Percentiles rank a stretch among this genome's conserved stretches.
Conservation (phyloP, 2,113 vertebrate genomes). For the Sapayoa aenigma region DNA sequence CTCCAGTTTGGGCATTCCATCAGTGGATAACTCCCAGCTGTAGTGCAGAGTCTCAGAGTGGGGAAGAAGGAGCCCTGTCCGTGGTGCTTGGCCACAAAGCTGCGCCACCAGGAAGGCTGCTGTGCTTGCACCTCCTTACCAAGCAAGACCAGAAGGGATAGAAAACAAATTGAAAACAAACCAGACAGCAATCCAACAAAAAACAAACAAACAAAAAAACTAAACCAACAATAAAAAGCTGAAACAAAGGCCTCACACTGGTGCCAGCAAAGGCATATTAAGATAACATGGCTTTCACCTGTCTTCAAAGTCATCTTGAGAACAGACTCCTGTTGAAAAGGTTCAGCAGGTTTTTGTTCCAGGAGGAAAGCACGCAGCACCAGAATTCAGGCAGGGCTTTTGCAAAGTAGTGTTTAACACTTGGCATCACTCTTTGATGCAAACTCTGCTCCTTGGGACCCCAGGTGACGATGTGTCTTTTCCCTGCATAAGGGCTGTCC, state of each 20-base stretch:
- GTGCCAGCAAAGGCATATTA: neutral
- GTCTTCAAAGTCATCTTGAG: neutral
- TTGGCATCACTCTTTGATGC: neutral
- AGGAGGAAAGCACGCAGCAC: neutral
- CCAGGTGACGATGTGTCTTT: neutral
- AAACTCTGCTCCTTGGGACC: neutral
- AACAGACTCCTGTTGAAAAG: neutral
- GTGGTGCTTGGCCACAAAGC: slow-evolving; percentile 15
- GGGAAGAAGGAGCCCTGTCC: slow-evolving; percentile 11
- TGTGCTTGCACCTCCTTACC: neutral
- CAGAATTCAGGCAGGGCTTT: neutral
- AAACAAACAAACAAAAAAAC: neutral
- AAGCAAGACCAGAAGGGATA: neutral
- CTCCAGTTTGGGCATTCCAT: neutral
- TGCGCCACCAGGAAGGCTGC: neutral
- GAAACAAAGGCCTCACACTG: neutral
- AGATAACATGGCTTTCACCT: neutral
- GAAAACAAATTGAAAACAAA: neutral
- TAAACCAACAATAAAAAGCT: neutral
- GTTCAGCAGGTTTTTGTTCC: neutral
- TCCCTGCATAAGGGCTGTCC: neutral
- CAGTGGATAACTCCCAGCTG: neutral
- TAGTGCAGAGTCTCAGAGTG: accelerated
- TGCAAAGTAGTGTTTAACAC: neutral
- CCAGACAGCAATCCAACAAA: neutral